Base-by-base conservation (phyloP, 2,888 invertebrate species). In the Aspidapion aeneum region DNA sequence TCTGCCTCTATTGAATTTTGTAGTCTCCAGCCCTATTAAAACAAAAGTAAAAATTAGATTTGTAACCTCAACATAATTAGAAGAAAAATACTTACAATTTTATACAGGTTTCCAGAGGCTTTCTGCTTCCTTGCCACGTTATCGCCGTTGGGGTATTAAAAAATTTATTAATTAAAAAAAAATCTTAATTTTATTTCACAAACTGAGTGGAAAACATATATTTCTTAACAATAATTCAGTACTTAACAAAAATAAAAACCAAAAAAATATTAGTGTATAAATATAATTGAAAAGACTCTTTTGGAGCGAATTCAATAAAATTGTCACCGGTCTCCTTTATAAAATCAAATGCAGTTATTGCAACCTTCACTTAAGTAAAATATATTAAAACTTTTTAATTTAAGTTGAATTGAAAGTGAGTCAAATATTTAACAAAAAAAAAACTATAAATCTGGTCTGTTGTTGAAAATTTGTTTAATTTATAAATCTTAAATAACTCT, bases 401-500 rank as follows among this genome's bases (percentile, higher is more conserved):
- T n/a, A n/a, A n/a, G n/a, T n/a, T n/a, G n/a, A n/a, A n/a, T n/a
- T n/a, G n/a, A n/a, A 35, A 35, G 12, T 35, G 35, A 35, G 35
- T 35, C 12, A 35, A 35, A 35, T 19, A 64, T 61, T 57, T 58
- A 63, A 56, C 52, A 52, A 52, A 52, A 69, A 66, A 66, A 62
- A 62, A 64, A 65, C 63, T 65, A 63, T 65, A 35, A 35, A 35
- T 12, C 62, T 60, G 60, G 64, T 66, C 60, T 66, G 65, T 66
- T 63, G 58, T 65, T 60, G 63, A 69, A 68, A 68, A 71, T 69
- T 67, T 61, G 64, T 66, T 69, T 67, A 68, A 72, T 72, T 74
- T 68, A 65, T 63, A 63, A 66, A 63, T 73, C 70, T 74, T 75
- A 74, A 75, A 75, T 76, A 75, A 75, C 74, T 78, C 76, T 79